Percentiles rank a stretch among this genome's conserved stretches.
Evolutionary conservation across 64 coral and sea anemone genomes (phyloP).

Genomic region (Montipora cactus): DNA sequence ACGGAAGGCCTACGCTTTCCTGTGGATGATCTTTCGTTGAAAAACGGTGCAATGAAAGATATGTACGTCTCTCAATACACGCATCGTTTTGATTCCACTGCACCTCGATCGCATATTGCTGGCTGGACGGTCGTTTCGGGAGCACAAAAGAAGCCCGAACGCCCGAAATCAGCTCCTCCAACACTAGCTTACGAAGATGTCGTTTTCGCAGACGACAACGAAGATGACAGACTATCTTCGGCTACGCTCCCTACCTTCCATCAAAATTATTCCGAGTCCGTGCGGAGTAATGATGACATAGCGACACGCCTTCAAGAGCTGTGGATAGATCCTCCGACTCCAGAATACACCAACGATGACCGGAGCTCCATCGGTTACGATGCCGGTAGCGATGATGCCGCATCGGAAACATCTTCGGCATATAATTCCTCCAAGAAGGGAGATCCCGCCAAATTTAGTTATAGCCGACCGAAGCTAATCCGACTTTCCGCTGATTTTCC

Average conservation of each 20-base stretch:
- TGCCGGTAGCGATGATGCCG: slow-evolving; percentile 76
- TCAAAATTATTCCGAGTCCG: slow-evolving; percentile 34
- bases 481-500: slow-evolving; percentile 80
- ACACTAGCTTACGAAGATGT: slow-evolving; percentile 31
- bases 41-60: slow-evolving; percentile 76
- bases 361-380: slow-evolving; percentile 84
- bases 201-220: slow-evolving; percentile 36
- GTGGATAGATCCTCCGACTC: slow-evolving; percentile 55
- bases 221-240: slow-evolving; percentile 56
- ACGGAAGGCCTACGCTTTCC: not conserved
- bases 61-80: slow-evolving; percentile 95
- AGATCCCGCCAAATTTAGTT: slow-evolving; percentile 56
- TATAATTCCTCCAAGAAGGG: slow-evolving; percentile 24
- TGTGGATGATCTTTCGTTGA: slow-evolving; percentile 4
- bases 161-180: slow-evolving; percentile 92
- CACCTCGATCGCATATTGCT: slow-evolving; percentile 80
- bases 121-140: slow-evolving; percentile 90
- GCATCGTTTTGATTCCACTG: slow-evolving; percentile 76
- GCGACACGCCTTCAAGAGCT: slow-evolving; percentile 52
- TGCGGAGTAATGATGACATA: not conserved
- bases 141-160: slow-evolving; percentile 31
- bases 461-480: slow-evolving; percentile 80
- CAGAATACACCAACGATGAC: slow-evolving; percentile 73
- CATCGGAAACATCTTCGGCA: slow-evolving; percentile 88
- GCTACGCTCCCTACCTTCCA: slow-evolving; percentile 9